phyloP scores from a whole-genome alignment of 2,113 vertebrate species.

The Porphyrio hochstetteri region DNA sequence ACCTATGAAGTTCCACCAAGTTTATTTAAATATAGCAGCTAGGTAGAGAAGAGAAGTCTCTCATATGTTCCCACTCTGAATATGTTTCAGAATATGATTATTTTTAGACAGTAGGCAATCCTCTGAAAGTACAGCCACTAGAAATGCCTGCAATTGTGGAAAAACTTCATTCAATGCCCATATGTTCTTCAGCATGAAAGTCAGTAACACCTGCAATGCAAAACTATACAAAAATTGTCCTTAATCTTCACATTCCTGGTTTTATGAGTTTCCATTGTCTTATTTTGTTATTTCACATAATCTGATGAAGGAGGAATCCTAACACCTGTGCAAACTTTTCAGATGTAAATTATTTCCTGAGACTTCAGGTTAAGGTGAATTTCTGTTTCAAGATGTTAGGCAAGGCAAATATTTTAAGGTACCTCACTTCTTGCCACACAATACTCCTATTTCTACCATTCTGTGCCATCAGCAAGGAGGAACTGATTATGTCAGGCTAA shows the following conservation, averaged over 20 bases:
- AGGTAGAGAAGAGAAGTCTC: neutral
- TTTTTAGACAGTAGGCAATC: neutral
- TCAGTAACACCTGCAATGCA: neutral
- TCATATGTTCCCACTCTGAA: neutral
- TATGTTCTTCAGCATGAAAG: fast-evolving
- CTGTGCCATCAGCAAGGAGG: neutral
- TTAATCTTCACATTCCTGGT: neutral
- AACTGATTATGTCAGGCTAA: neutral
- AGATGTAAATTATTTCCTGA: neutral
- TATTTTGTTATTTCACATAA: neutral
- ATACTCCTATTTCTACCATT: neutral
- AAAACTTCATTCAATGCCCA: neutral
- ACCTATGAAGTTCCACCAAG: neutral
- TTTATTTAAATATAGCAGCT: neutral
- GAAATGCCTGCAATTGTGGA: neutral
- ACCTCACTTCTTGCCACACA: neutral
- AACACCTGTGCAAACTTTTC: neutral
- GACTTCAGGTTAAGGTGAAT: neutral
- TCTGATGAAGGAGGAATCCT: neutral
- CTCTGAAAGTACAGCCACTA: neutral
- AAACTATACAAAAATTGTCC: neutral
- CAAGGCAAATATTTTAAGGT: neutral
- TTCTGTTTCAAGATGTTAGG: neutral
- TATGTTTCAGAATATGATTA: neutral
- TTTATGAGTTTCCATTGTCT: neutral